Evolutionary conservation across 2,113 vertebrate genomes (phyloP).

Genomic region (Porphyrio hochstetteri): DNA sequence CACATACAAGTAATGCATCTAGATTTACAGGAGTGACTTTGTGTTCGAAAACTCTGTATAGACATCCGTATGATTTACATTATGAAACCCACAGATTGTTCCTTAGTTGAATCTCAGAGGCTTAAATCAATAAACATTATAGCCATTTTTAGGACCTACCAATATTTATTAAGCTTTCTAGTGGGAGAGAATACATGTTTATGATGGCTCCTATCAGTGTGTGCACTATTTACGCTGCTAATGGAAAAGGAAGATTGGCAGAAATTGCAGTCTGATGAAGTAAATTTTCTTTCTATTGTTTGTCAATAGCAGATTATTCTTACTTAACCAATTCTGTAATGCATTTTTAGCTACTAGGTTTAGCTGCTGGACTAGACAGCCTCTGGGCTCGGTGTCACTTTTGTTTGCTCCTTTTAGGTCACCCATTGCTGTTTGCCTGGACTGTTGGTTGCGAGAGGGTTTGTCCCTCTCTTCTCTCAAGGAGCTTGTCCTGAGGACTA

Average conservation of each 20-base stretch:
- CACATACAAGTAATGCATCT: not conserved
- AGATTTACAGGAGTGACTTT: constrained; percentile 4
- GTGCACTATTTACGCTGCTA: not conserved
- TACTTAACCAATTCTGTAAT: not conserved
- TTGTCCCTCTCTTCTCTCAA: not conserved
- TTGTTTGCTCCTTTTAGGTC: not conserved
- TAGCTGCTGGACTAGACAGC: not conserved
- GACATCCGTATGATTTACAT: not conserved
- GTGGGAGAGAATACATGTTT: constrained; percentile 5
- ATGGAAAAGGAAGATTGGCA: not conserved
- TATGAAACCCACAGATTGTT: constrained; percentile 37
- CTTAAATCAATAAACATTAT: constrained; percentile 75
- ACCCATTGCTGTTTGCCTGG: not conserved
- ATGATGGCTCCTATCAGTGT: constrained; percentile 37
- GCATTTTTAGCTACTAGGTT: not conserved
- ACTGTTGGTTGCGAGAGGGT: not conserved
- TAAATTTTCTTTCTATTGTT: not conserved
- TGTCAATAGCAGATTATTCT: not conserved
- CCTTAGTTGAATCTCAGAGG: constrained; percentile 36
- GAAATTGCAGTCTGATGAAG: constrained; percentile 5
- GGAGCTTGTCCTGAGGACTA: not conserved
- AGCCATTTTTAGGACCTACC: constrained; percentile 46
- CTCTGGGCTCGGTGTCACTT: not conserved
- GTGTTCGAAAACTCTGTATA: not conserved
- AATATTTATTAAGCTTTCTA: constrained; percentile 38